phyloP scores from a whole-genome alignment of 1,140 invertebrate genomes.

The Plutomurus gul region DNA sequence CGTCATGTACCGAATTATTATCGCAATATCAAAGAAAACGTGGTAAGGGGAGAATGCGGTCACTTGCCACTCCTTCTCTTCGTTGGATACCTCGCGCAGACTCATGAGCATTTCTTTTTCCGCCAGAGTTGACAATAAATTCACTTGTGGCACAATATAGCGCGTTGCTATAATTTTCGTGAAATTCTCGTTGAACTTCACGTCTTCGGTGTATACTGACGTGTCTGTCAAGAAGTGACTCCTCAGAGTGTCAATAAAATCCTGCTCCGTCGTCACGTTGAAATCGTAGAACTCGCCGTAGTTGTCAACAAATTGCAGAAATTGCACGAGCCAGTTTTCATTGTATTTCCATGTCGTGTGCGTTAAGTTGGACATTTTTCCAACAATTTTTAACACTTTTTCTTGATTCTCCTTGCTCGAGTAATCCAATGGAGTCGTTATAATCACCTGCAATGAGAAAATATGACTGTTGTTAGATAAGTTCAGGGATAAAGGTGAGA shows the following conservation, averaged over 20 bases:
- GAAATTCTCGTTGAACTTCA: slow-evolving; percentile 71
- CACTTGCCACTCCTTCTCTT: not conserved
- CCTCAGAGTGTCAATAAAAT: slow-evolving; percentile 77
- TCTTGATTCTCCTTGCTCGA: not conserved
- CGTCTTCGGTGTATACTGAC: slow-evolving; percentile 62
- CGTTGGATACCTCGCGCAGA: slow-evolving; percentile 70
- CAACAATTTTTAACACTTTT: not conserved
- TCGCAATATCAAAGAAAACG: slow-evolving; percentile 92
- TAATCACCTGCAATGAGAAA: not conserved
- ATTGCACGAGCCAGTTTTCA: slow-evolving; percentile 75
- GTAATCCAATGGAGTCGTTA: not conserved
- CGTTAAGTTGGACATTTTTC: not conserved
- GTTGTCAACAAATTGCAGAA: slow-evolving; percentile 75
- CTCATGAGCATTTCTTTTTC: slow-evolving; percentile 88
- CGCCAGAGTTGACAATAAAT: slow-evolving; percentile 79
- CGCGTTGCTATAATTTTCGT: slow-evolving; percentile 78
- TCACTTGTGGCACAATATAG: slow-evolving; percentile 85
- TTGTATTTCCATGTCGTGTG: slow-evolving; percentile 58
- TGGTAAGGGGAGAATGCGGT: slow-evolving; percentile 92
- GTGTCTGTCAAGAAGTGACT: slow-evolving; percentile 73
- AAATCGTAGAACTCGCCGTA: slow-evolving; percentile 80
- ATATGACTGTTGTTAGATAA: not conserved
- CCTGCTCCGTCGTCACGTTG: slow-evolving; percentile 71
- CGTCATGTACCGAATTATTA: slow-evolving; percentile 86
- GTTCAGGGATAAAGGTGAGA: too few species aligned